Evolutionary conservation across 2,888 invertebrate genomes (phyloP).

Genomic region (Agrotis exclamationis): DNA sequence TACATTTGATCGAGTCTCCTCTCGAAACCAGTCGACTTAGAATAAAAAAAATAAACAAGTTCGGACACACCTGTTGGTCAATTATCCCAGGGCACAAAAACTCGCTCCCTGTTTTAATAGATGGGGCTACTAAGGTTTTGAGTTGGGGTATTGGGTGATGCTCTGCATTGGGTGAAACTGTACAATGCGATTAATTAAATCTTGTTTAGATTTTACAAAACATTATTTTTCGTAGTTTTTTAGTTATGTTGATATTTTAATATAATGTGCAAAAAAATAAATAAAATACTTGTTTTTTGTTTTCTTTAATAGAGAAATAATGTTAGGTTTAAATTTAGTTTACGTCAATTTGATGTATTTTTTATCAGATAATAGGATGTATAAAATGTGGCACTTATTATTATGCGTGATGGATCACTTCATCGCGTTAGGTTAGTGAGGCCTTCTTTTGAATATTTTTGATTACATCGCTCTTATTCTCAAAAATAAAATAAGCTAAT

Average conservation of each 20-base stretch:
- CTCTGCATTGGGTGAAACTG: no score
- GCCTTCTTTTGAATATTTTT: not conserved
- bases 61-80: constrained; percentile 79
- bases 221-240: no score
- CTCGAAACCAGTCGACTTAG: constrained; percentile 64
- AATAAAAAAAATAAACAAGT: constrained; percentile 80
- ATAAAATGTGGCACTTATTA: no score
- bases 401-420: not conserved
- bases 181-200: no score
- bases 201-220: no score
- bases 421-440: not conserved
- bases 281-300: not conserved
- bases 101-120: constrained; percentile 66
- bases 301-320: no score
- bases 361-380: not conserved
- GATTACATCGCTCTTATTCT: no score
- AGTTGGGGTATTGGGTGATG: constrained; percentile 8
- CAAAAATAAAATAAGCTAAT: not conserved
- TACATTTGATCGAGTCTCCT: constrained; percentile 33
- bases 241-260: no score
- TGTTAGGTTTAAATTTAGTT: not conserved
- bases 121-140: constrained; percentile 52
- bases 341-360: not conserved
- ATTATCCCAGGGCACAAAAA: constrained; percentile 77
- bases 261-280: not conserved